Conservation (phyloP, 2,113 vertebrate species). For the Brachyistius frenatus region DNA sequence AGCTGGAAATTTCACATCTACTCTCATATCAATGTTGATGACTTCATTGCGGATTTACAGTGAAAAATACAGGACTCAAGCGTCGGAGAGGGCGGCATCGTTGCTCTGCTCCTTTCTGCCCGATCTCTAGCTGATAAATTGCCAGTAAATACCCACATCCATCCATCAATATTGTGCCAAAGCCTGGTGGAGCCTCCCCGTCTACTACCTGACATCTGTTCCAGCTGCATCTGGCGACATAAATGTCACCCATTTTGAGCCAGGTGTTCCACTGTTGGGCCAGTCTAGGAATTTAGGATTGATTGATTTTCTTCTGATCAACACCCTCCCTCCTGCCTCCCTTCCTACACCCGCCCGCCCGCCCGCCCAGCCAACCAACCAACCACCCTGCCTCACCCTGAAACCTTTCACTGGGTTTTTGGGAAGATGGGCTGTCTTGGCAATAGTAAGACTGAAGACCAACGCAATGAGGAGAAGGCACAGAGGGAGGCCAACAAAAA, state of each 20-base stretch:
- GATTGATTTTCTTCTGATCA: conserved; percentile 62
- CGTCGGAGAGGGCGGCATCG: conserved; percentile 74
- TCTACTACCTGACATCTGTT: conserved; percentile 42
- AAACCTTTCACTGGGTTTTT: conserved; percentile 74
- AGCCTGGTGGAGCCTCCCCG: conserved; percentile 37
- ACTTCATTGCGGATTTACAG: conserved; percentile 83
- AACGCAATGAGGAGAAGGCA: conserved; percentile 94
- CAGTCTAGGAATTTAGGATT: conserved; percentile 78
- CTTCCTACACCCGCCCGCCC: conserved; percentile 36
- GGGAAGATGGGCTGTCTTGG: conserved; percentile 94
- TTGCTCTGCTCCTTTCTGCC: conserved; percentile 53
- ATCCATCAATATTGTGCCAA: conserved; percentile 29
- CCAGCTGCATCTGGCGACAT: conserved; percentile 66
- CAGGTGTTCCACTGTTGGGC: conserved; percentile 77
- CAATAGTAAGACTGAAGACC: conserved; percentile 96
- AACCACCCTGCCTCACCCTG: conserved; percentile 62
- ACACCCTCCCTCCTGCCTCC: conserved; percentile 25
- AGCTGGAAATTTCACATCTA: conserved; percentile 64
- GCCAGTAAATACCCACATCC: conserved; percentile 63
- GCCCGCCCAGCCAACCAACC: conserved; percentile 1
- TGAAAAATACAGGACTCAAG: conserved; percentile 73
- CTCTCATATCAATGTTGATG: conserved; percentile 68
- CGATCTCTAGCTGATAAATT: conserved; percentile 54
- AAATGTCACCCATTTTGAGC: conserved; percentile 81
- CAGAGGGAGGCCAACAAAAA: conserved; percentile 95